Evolutionary conservation across 2,113 vertebrate genomes (phyloP), one percentile per base, ranked within the genome.

Genomic region (Malurus cyaneus): DNA sequence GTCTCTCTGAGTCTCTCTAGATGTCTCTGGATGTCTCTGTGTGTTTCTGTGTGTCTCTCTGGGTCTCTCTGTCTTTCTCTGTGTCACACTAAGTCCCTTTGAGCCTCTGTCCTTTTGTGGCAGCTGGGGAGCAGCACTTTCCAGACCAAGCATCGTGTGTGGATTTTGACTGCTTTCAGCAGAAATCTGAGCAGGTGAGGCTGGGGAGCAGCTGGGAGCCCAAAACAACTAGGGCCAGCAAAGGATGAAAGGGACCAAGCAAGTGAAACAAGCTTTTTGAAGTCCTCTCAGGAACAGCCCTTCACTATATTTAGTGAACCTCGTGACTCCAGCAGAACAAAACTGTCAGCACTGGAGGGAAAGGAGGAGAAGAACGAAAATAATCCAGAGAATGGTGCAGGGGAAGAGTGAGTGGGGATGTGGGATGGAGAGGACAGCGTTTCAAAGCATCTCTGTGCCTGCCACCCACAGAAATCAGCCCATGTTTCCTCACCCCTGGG

Each of bases 261-360:
- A 93, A 96, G 96, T 9, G 61, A 96, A 97, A 92, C 78, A 54
- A 96, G 95, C 69, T 93, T 95, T 97, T 97, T 96, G 97, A 98
- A 97, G 96, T 82, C 76, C 59, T 47, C 60, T 76, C 93, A 92
- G 97, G 95, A 91, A 60, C 77, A 97, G 94, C 91, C 95, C 91
- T 92, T 97, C 94, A 82, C 86, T 95, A 9, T 39, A 85, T 92
- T 96, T 97, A 92, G 89, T 93, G 94, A 96, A 94, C 91, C 86
- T 96, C 94, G 80, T 25, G 11, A 73, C 76, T 90, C 92, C 90
- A n/a, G 32, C 79, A 57, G 93, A 94, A 91, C 84, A 94, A 93
- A 95, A 69, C 91, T 65, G 57, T 39, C 14, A 2, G 44, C 92
- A 72, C 83, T 64, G 80, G 71, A 70, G 61, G 87, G 80, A 78